Percentiles rank a stretch among this genome's conserved stretches.
Evolutionary conservation across 2,888 invertebrate species (phyloP).

Genomic region (Tolmerus cingulatus): DNA sequence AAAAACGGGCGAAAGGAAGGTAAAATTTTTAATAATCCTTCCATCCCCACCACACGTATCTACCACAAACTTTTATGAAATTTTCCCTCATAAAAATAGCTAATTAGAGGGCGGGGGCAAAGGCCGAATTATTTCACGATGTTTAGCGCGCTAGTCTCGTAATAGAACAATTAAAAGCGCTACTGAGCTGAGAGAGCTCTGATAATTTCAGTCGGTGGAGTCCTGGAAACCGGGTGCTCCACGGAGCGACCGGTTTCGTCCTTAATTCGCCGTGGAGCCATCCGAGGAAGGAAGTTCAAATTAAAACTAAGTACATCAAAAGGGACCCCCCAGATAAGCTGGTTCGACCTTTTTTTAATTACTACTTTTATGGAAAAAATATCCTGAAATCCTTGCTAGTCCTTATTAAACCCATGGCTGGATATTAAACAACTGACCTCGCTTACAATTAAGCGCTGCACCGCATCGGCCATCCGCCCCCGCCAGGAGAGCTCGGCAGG

Average conservation of each 20-base stretch:
- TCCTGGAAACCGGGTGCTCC: neutral
- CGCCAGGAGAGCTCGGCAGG: neutral
- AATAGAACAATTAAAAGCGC: constrained; percentile 25
- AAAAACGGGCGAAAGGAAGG: neutral
- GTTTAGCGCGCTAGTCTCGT: constrained; percentile 9
- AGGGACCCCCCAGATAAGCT: constrained; percentile 10
- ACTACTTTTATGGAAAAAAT: constrained; percentile 22
- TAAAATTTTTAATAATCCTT: neutral
- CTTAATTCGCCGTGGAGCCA: neutral
- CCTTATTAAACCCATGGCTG: constrained; percentile 13
- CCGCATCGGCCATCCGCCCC: neutral
- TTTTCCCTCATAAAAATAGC: neutral
- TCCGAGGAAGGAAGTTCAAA: constrained; percentile 15
- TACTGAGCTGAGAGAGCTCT: neutral
- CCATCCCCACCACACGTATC: neutral
- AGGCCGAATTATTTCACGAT: constrained; percentile 14
- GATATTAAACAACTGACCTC: constrained; percentile 31
- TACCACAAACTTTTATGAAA: constrained; percentile 3
- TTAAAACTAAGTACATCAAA: constrained; percentile 19
- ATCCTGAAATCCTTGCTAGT: constrained; percentile 17
- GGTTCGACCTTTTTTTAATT: constrained; percentile 21
- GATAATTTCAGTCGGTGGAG: constrained; percentile 3
- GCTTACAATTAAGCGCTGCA: constrained; percentile 17
- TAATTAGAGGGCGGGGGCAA: neutral
- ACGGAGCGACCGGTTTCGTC: neutral